These are phyloP conservation scores for Microhierax caerulescens DNA, from an alignment of 2,797 vertebrate species.

Conservation along the genomic window DNA sequence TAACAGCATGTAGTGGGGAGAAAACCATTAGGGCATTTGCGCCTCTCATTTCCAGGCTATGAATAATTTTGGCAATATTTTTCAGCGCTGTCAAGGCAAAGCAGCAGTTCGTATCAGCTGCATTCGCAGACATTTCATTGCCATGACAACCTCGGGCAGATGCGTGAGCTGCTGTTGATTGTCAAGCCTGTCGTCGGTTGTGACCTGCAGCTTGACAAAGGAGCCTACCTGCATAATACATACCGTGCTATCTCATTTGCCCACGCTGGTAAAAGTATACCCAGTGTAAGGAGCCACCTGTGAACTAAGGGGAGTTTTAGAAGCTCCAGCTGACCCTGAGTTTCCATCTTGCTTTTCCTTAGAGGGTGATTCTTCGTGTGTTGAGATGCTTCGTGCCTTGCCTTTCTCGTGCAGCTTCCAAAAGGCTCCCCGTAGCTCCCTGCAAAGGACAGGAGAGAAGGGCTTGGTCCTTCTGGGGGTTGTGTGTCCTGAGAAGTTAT, in stretches of 20 bases:
- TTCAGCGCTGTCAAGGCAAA: neutral
- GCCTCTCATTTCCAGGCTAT: neutral
- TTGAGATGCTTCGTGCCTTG: neutral
- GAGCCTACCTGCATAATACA: neutral
- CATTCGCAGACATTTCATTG: neutral
- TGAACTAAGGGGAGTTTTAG: neutral
- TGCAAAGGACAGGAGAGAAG: neutral
- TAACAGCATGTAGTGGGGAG: neutral
- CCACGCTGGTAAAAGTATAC: neutral
- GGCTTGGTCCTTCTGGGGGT: neutral
- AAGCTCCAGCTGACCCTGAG: neutral
- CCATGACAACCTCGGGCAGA: neutral
- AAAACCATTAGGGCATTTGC: neutral
- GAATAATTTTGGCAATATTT: neutral
- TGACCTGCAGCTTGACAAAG: neutral
- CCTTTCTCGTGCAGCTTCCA: neutral
- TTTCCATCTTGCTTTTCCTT: neutral
- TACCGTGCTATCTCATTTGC: neutral
- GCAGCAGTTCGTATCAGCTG: neutral
- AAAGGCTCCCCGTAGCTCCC: neutral
- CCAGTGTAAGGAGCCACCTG: neutral
- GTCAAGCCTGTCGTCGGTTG: neutral
- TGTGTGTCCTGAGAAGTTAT: accelerated
- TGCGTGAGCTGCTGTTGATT: neutral
- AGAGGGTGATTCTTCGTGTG: neutral